These are phyloP conservation scores for Embidobia sp. DNA, from an alignment of 2,888 invertebrate species.

Conservation along the genomic window DNA sequence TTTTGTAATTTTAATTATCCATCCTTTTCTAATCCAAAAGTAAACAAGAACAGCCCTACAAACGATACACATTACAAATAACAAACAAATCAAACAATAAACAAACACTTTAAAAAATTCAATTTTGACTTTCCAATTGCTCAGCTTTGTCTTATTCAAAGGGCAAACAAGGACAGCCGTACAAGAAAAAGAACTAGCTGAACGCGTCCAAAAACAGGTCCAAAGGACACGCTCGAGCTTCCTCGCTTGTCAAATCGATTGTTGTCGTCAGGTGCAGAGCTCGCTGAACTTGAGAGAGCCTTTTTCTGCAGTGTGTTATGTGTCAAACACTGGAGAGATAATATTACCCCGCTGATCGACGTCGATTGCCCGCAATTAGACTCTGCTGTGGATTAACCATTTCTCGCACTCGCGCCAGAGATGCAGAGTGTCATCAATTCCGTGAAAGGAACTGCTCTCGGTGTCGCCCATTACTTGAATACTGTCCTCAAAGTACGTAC, in stretches of 20 bases:
- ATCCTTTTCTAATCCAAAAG: too few relatives aligned
- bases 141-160: too few relatives aligned
- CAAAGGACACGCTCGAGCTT: too few relatives aligned
- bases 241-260: conserved; percentile 50
- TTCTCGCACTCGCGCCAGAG: conserved; percentile 7
- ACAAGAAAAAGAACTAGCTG: too few relatives aligned
- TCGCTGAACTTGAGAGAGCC: conserved; percentile 20
- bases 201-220: too few relatives aligned
- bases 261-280: conserved; percentile 27
- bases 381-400: conserved; percentile 15
- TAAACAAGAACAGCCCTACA: too few relatives aligned
- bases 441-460: conserved; percentile 96
- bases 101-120: too few relatives aligned
- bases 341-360: conserved; percentile 18
- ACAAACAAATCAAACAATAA: too few relatives aligned
- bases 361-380: not conserved
- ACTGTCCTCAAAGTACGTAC: conserved; percentile 94
- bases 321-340: conserved; percentile 42
- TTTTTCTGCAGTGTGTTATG: conserved; percentile 10
- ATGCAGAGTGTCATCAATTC: conserved; percentile 99
- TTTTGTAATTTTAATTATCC: too few relatives aligned
- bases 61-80: too few relatives aligned
- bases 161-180: too few relatives aligned
- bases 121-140: too few relatives aligned
- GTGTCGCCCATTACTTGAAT: conserved; percentile 97